Evolutionary conservation across 2,888 invertebrate species (phyloP).

Genomic region (Lithosia quadra): DNA sequence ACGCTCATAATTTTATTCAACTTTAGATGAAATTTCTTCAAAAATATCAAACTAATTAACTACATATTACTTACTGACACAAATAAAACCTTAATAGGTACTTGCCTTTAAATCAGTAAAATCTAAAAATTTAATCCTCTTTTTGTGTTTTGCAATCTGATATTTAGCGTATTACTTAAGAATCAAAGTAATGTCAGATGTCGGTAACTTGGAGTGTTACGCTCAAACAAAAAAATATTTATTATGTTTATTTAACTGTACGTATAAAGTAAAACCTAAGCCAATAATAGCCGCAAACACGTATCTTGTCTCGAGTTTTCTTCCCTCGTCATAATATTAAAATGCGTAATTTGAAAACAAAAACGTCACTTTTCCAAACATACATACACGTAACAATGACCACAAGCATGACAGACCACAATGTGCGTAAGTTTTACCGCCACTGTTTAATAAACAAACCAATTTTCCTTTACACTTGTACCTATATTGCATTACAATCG

Average conservation of each 20-base stretch:
- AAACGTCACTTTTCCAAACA: conserved; percentile 7
- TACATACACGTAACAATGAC: conserved; percentile 11
- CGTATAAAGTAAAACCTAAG: background rate
- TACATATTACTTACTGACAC: no score
- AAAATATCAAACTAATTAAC: background rate
- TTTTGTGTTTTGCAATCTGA: no score
- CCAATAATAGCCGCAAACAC: background rate
- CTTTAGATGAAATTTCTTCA: background rate
- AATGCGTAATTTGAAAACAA: conserved; percentile 3
- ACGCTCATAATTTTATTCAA: background rate
- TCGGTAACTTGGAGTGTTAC: no score
- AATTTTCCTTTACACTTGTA: conserved; percentile 27
- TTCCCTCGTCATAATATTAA: background rate
- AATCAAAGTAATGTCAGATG: no score
- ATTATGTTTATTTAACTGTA: background rate
- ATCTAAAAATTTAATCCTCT: no score
- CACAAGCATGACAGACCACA: conserved; percentile 24
- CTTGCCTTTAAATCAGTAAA: no score
- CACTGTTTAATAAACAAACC: conserved; percentile 14
- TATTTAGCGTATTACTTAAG: no score
- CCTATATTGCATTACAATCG: conserved; percentile 14
- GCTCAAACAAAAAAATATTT: no score
- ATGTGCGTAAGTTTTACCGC: no score
- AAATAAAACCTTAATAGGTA: no score
- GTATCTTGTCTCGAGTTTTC: background rate